Base-by-base conservation (phyloP, 2,888 invertebrate genomes). In the Nematopogon swammerdamellus region DNA sequence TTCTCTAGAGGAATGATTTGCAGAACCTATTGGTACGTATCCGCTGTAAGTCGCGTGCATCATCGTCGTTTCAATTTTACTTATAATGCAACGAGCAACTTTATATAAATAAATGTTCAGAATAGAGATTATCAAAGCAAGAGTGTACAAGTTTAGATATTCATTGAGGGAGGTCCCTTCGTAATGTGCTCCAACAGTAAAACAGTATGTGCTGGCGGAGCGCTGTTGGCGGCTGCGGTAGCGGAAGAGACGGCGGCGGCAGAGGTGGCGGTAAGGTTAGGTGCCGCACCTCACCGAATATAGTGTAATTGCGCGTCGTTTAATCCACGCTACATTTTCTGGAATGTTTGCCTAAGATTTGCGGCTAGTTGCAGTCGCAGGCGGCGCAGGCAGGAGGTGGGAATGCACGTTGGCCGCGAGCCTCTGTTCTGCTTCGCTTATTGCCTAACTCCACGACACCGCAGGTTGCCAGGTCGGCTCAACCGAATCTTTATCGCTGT, bases 301-400 rank as follows among this genome's bases (percentile, higher is more conserved):
- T 67, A 70, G 67, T 71, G 74, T 76, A 79, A 77, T 76, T 71
- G 77, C 70, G 72, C 73, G 63, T 70, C 74, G 70, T 71, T 75
- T 76, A 77, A 75, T 76, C 74, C 70, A 54, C 56, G 64, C 70
- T 68, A 74, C 75, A 73, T 76, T 75, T 72, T 68, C 68, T 67
- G 73, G 74, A 74, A 77, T 76, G 74, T 75, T 74, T 70, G 70
- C 17, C 18, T 44, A 50, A 36, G 48, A 48, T 48, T 48, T 36
- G 43, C 18, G 20, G 20, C 19, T 19, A 19, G 19, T 19, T 20
- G 46, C 46, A 16, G 36, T 8, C 36, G 8, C 25, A 25, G 25
- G 5, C n/a, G n/a, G n/a, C n/a, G n/a, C n/a, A n/a, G n/a, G n/a
- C n/a, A n/a, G n/a, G n/a, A 25, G 25, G 25, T 25, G 25, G 25